Percentiles rank a stretch among this genome's conserved stretches.
These are phyloP conservation scores for Sebastes iracundus DNA, from an alignment of 2,797 vertebrate genomes.

Conservation along the genomic window DNA sequence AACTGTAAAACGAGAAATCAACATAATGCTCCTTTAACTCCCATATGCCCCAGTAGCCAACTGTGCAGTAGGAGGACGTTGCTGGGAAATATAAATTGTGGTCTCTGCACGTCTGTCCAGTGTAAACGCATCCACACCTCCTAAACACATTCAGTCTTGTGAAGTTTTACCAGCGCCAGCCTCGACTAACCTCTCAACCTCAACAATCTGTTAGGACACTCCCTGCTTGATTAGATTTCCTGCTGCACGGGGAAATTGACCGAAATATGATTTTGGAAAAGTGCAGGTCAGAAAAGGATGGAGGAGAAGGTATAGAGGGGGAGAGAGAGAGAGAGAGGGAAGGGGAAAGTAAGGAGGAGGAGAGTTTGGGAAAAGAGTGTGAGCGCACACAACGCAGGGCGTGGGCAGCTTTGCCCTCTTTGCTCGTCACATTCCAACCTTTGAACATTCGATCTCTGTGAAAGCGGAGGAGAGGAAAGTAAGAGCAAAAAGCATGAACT, in stretches of 20 bases:
- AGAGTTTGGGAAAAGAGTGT: constrained; percentile 3
- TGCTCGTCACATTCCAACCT: constrained; percentile 46
- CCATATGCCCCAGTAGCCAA: not conserved
- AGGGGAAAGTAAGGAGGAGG: not conserved
- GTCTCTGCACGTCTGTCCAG: not conserved
- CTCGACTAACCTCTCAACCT: constrained; percentile 46
- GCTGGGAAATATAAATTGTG: not conserved
- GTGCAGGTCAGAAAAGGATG: constrained; percentile 33
- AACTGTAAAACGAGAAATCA: not conserved
- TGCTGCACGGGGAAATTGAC: constrained; percentile 33
- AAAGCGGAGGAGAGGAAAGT: constrained; percentile 10
- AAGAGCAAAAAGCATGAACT: not conserved
- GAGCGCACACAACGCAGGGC: not conserved
- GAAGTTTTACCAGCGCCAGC: constrained; percentile 27
- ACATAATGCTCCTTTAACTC: not conserved
- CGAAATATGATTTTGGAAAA: constrained; percentile 30
- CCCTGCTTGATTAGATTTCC: constrained; percentile 71
- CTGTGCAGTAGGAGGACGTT: not conserved
- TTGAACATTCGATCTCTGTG: constrained; percentile 6
- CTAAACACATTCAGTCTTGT: not conserved
- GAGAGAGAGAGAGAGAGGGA: not conserved
- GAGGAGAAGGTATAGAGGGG: not conserved
- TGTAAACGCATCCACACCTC: constrained; percentile 3
- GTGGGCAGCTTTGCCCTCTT: constrained; percentile 6
- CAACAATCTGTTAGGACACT: constrained; percentile 48